Base-by-base conservation (phyloP, 2,113 vertebrate species). In the Ophthalmolycus amberensis region DNA sequence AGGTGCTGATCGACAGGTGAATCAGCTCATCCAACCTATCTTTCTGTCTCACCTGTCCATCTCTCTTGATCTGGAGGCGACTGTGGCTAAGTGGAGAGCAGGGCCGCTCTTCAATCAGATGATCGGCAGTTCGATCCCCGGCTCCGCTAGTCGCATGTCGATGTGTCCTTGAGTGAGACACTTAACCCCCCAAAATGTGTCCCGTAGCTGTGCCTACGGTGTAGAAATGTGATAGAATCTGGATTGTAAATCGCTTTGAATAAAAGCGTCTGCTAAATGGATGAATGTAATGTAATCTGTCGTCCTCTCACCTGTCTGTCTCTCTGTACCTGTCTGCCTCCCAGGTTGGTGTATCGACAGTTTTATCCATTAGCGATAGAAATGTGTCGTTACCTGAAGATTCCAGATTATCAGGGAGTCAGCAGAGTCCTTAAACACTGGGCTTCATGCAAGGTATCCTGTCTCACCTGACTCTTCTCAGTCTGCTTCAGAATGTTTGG, bases 371-470 rank as follows among this genome's bases (percentile, higher is more conserved):
- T 99, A 59, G 97, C 97, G 22, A 97, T 99, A 68, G 95, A 97
- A 75, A 95, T 99, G 87, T 99, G 97, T 63, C 96, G 97, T 62
- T 98, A 98, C 91, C 87, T 99, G 91, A 98, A 97, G 44, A 97
- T 97, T 50, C 96, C 97, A 0, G 98, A 99, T 83, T 97, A 97
- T 40, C 98, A 98, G 85, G 98, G 98, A 0, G 97, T 97, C 64
- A 99, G 97, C 93, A 91, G 97, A 54, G 97, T 99, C 60, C 96
- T 99, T 63, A 97, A 97, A 1, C 98, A 99, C 91, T 99, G 97
- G 98, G 98, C 98, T 20, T 97, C 97, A 71, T 97, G 97, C 88
- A 99, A 99, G 96, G 98, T 97, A 82, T 25, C 25, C 44, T 5
- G 25, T 16, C 56, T 15, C 3, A 5, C 56, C 34, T 34, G 34